Evolutionary conservation across 2,888 invertebrate species (phyloP).

Genomic region (Cryptocheilus praepositus): DNA sequence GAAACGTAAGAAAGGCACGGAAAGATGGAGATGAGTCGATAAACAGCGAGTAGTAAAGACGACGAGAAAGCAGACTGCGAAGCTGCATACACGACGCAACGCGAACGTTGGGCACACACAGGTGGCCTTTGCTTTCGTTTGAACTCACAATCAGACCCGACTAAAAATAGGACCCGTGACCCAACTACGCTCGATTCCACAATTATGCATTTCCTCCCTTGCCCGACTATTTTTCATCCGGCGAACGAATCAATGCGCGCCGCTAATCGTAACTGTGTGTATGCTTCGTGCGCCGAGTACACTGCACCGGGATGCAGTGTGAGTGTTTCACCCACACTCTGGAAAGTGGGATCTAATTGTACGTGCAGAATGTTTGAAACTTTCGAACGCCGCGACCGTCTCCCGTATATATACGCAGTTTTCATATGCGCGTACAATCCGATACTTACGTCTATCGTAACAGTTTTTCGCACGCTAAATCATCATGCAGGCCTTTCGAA

Average conservation of each 20-base stretch:
- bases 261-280: not conserved
- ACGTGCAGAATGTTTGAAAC: no score
- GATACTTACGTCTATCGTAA: no score
- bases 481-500: no score
- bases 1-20: slow-evolving; percentile 21
- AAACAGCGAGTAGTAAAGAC: no score
- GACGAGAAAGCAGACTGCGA: slow-evolving; percentile 8
- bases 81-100: slow-evolving; percentile 24
- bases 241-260: slow-evolving; percentile 7
- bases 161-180: slow-evolving; percentile 55
- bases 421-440: no score
- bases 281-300: not conserved
- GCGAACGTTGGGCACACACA: slow-evolving; percentile 50
- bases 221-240: slow-evolving; percentile 42
- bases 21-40: not conserved
- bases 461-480: no score
- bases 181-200: slow-evolving; percentile 56
- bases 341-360: no score
- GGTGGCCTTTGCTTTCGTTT: slow-evolving; percentile 49
- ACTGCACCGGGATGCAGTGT: no score
- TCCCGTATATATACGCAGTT: no score
- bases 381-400: no score
- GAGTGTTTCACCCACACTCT: no score
- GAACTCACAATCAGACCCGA: slow-evolving; percentile 48
- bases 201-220: slow-evolving; percentile 54